Evolutionary conservation across 2,888 invertebrate species (phyloP).

Genomic region (Chrysina gloriosa): DNA sequence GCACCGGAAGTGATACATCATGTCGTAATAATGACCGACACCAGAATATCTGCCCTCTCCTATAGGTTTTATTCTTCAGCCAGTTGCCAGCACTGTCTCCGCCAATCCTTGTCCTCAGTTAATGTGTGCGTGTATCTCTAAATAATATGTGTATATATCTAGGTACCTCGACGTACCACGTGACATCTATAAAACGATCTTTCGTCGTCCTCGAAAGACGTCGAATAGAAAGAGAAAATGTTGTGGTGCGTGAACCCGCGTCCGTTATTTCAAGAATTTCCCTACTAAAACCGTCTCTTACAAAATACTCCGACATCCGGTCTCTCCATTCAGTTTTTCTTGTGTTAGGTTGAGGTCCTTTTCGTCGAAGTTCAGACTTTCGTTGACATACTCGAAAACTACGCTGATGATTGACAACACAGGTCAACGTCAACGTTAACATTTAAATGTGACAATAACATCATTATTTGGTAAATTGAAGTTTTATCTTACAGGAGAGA

Average conservation of each 20-base stretch:
- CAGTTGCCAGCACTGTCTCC: conserved; percentile 53
- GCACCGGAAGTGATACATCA: conserved; percentile 65
- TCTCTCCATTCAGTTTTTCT: conserved; percentile 44
- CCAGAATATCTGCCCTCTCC: conserved; percentile 58
- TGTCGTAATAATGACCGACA: conserved; percentile 65
- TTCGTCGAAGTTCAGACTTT: conserved; percentile 21
- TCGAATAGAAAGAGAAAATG: conserved; percentile 37
- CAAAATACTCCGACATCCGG: conserved; percentile 42
- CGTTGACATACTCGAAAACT: conserved; percentile 7
- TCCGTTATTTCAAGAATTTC: conserved; percentile 37
- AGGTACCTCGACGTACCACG: conserved; percentile 45
- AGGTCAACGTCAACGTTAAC: conserved; percentile 2
- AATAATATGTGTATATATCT: conserved; percentile 49
- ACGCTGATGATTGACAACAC: conserved; percentile 19
- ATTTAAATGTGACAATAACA: conserved; percentile 23
- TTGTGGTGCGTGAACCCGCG: conserved; percentile 38
- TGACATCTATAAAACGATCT: conserved; percentile 48
- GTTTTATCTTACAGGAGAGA: neutral
- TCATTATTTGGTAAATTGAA: neutral
- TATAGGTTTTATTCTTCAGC: conserved; percentile 52
- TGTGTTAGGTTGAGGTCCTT: conserved; percentile 39
- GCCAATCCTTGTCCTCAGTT: conserved; percentile 54
- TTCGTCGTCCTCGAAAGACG: conserved; percentile 45
- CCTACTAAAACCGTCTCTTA: conserved; percentile 38
- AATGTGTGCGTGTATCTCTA: conserved; percentile 49